Conservation (phyloP, 2,113 vertebrate species). For the Syngnathus scovelli region DNA sequence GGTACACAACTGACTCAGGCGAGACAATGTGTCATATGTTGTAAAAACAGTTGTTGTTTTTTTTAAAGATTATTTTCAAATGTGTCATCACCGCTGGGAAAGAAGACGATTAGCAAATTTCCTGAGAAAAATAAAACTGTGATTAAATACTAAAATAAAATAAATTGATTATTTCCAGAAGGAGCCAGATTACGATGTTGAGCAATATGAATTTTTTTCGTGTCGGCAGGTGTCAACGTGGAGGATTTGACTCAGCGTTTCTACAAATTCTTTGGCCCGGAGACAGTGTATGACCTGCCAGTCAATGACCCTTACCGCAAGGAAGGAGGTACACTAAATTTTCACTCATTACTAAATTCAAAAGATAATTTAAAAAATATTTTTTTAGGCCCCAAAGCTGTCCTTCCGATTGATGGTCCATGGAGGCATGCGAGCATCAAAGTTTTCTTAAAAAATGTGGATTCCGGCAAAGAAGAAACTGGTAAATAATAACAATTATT, state of each 20-base stretch:
- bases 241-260: constrained; percentile 53
- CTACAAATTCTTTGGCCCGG: constrained; percentile 62
- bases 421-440: constrained; percentile 65
- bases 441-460: constrained; percentile 64
- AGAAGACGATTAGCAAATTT: not conserved
- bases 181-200: too few relatives aligned
- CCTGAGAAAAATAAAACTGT: too few relatives aligned
- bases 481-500: constrained; percentile 34
- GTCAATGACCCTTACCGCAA: constrained; percentile 64
- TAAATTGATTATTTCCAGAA: too few relatives aligned
- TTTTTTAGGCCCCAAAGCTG: constrained; percentile 53
- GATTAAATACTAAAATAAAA: too few relatives aligned
- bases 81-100: not conserved
- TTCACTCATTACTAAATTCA: constrained; percentile 1
- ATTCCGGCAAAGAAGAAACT: constrained; percentile 60
- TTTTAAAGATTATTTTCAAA: not conserved
- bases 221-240: constrained; percentile 50
- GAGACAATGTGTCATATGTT: not conserved
- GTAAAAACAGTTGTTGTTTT: not conserved
- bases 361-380: not conserved
- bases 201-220: not conserved
- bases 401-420: constrained; percentile 62
- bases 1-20: constrained; percentile 40
- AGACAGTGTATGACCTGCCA: constrained; percentile 63
- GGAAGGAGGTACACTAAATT: constrained; percentile 53